Conservation (phyloP, 2,113 vertebrate genomes). For the Podilymbus podiceps region DNA sequence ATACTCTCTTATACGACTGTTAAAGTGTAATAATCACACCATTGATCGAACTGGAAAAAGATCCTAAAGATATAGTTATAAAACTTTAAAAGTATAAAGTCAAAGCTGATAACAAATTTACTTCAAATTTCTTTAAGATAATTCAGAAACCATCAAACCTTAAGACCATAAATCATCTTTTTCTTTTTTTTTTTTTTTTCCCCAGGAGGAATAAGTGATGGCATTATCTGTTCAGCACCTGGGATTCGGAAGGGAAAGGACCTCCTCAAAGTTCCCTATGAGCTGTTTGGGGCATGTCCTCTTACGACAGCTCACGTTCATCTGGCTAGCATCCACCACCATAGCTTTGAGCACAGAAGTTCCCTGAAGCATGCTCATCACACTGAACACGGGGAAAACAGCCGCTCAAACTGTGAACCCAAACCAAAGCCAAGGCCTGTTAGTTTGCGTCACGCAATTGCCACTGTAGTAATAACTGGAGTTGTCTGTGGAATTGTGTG, state of each 20-base stretch:
- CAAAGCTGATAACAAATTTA: neutral
- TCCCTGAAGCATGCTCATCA: constrained; percentile 47
- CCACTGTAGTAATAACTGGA: constrained; percentile 91
- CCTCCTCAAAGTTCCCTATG: constrained; percentile 89
- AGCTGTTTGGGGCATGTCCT: constrained; percentile 87
- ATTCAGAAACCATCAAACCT: neutral
- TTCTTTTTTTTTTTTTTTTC: neutral
- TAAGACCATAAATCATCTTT: neutral
- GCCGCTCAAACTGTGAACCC: constrained; percentile 76
- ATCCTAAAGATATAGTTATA: neutral
- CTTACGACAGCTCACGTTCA: constrained; percentile 74
- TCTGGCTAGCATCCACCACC: constrained; percentile 74
- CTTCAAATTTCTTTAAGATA: neutral
- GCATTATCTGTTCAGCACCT: constrained; percentile 82
- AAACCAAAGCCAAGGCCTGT: constrained; percentile 80
- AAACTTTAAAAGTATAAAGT: neutral
- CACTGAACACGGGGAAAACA: neutral
- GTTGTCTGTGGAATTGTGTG: constrained; percentile 92
- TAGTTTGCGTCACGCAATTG: constrained; percentile 89
- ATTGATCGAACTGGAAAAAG: neutral
- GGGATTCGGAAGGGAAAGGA: constrained; percentile 83
- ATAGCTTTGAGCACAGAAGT: constrained; percentile 64
- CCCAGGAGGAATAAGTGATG: constrained; percentile 87
- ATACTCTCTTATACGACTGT: neutral
- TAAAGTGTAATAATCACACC: neutral